A percentile compares a stretch with the other conserved stretches of the same genome.
These are phyloP conservation scores for Leuctra nigra DNA, from an alignment of 2,888 invertebrate genomes.

Conservation along the genomic window DNA sequence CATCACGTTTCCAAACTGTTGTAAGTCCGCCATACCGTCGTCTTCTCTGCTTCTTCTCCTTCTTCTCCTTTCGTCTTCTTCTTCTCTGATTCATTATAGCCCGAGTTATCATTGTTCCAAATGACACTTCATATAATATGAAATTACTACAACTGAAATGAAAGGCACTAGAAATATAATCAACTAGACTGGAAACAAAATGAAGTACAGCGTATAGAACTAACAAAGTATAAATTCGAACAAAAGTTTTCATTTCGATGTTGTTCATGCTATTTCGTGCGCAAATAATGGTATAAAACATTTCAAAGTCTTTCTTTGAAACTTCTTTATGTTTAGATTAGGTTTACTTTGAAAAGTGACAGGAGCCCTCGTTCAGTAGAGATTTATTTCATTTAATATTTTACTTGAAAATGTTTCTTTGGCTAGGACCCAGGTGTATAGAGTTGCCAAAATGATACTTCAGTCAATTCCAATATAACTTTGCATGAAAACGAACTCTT, in stretches of 20 bases:
- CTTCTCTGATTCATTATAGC: background rate
- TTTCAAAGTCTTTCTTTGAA: constrained; percentile 8
- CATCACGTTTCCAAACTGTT: background rate
- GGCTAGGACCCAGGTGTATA: background rate
- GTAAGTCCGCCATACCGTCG: background rate
- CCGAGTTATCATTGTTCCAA: constrained; percentile 5
- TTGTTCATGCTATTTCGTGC: constrained; percentile 16
- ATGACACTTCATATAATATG: constrained; percentile 17
- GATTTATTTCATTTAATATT: background rate
- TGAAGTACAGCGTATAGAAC: constrained; percentile 15
- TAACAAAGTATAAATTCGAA: constrained; percentile 7
- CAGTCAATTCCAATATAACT: no score
- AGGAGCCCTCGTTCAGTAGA: background rate
- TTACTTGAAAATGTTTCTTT: background rate
- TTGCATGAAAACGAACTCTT: no score
- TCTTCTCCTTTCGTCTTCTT: background rate
- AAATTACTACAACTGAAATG: constrained; percentile 16
- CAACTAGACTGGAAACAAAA: constrained; percentile 14
- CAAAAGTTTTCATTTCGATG: constrained; percentile 11
- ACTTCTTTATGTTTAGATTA: constrained; percentile 11
- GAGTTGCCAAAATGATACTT: no score
- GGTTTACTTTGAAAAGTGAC: background rate
- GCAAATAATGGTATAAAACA: constrained; percentile 16
- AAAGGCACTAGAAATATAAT: constrained; percentile 12
- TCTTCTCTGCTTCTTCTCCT: no score